Percentiles rank a stretch among this genome's conserved stretches.
These are phyloP conservation scores for Neoaliturus tenellus DNA, from an alignment of 2,888 invertebrate genomes.

Conservation along the genomic window DNA sequence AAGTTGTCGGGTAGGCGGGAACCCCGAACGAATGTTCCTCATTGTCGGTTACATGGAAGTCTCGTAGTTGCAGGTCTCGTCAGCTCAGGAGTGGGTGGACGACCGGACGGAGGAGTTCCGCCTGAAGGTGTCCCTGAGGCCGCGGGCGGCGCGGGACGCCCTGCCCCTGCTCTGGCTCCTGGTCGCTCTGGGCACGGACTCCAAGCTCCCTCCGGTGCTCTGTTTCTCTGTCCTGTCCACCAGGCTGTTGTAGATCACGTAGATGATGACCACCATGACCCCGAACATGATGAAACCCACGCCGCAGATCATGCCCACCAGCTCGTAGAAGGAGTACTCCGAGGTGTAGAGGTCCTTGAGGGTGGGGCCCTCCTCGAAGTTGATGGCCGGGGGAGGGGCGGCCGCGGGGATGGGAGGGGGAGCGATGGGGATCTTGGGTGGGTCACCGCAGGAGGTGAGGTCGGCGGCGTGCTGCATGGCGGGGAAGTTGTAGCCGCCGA, in stretches of 20 bases:
- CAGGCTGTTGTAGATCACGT: conserved; percentile 49
- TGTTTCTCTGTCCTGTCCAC: conserved; percentile 35
- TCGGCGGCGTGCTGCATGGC: conserved; percentile 27
- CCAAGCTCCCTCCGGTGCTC: neutral
- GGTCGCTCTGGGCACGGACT: conserved; percentile 4
- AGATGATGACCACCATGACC: conserved; percentile 45
- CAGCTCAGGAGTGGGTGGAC: conserved; percentile 38
- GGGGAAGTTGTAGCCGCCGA: conserved; percentile 2
- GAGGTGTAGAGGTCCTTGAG: conserved; percentile 39
- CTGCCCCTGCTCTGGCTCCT: neutral
- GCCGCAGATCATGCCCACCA: conserved; percentile 50
- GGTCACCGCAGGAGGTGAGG: neutral
- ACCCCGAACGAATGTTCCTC: neutral
- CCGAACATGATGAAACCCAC: conserved; percentile 52
- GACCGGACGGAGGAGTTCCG: conserved; percentile 22
- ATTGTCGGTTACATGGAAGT: neutral
- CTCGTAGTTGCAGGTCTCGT: neutral
- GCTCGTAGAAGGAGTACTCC: conserved; percentile 53
- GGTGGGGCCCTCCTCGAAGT: conserved; percentile 46
- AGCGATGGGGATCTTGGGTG: conserved; percentile 36
- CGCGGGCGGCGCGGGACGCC: neutral
- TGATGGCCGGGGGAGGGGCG: conserved; percentile 55
- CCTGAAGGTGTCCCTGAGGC: conserved; percentile 23
- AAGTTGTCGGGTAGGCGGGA: neutral
- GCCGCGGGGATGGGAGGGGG: conserved; percentile 57